These are phyloP conservation scores for Aelia acuminata DNA, from an alignment of 2,888 invertebrate genomes.

Conservation along the genomic window DNA sequence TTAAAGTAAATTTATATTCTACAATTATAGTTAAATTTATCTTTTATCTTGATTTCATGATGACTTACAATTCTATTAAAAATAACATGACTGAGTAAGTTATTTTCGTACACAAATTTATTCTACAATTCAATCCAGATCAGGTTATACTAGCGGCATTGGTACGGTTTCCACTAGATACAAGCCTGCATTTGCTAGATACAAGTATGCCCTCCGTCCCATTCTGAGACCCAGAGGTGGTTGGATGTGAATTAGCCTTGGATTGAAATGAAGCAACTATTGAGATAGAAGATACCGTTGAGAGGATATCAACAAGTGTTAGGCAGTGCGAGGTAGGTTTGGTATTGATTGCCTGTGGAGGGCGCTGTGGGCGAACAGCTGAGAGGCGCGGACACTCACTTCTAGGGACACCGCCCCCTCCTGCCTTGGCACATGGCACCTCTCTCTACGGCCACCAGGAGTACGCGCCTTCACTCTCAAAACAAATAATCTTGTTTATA, in stretches of 20 bases:
- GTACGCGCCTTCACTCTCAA: background rate
- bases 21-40: too few species aligned
- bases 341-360: conserved; percentile 32
- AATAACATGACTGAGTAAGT: background rate
- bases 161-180: background rate
- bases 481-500: conserved; percentile 18
- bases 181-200: background rate
- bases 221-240: background rate
- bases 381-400: conserved; percentile 38
- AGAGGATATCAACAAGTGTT: conserved; percentile 48
- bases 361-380: conserved; percentile 25
- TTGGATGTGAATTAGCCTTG: background rate
- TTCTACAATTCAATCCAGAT: background rate
- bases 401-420: conserved; percentile 41
- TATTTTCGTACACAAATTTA: background rate
- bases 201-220: background rate
- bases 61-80: background rate
- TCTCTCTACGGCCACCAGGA: background rate
- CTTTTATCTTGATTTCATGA: too few species aligned
- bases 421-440: background rate
- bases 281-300: background rate
- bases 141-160: background rate
- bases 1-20: too few species aligned
- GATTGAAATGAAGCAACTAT: background rate
- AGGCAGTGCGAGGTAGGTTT: background rate